phyloP scores from a whole-genome alignment of 2,113 vertebrate species.

The Choloepus hoffmanni region DNA sequence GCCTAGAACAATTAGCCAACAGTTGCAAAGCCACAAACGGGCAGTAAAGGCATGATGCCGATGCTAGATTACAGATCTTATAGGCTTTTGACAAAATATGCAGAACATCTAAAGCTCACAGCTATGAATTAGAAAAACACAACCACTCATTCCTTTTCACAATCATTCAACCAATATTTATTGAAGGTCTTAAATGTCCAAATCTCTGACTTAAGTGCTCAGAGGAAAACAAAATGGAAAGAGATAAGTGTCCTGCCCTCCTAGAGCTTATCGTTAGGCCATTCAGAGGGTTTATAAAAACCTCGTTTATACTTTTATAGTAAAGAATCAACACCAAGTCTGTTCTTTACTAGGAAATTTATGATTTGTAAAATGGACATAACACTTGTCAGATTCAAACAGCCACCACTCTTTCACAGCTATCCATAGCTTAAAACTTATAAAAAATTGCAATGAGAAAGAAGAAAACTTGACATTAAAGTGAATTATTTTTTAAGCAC shows the following conservation, averaged over 20 bases:
- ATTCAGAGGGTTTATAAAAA: neutral
- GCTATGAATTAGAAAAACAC: neutral
- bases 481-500: neutral
- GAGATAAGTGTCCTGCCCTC: neutral
- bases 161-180: neutral
- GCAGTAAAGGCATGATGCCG: neutral
- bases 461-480: neutral
- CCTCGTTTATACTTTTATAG: neutral
- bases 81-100: neutral
- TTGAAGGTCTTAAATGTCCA: neutral
- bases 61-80: neutral
- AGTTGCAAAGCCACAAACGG: neutral
- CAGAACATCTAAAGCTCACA: neutral
- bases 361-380: neutral
- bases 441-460: neutral
- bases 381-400: neutral
- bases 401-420: neutral
- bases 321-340: neutral
- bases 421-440: neutral
- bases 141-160: neutral
- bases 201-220: neutral
- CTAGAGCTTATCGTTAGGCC: neutral
- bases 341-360: neutral
- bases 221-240: neutral
- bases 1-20: neutral